phyloP scores from a whole-genome alignment of 53 echinoderm and acorn worm genomes.

The Echinometra lucunter region DNA sequence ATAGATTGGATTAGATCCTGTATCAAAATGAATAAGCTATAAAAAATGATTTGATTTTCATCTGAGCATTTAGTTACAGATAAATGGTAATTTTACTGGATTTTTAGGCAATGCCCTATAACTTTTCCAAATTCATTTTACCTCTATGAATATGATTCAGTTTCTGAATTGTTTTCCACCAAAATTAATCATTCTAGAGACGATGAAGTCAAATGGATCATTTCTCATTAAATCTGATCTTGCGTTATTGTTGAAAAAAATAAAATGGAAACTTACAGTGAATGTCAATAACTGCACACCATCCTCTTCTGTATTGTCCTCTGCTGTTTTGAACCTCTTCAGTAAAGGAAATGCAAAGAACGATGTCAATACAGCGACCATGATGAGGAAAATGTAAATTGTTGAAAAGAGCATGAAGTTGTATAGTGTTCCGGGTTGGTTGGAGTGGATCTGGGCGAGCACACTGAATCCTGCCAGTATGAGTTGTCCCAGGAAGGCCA shows the following conservation, averaged over 20 bases:
- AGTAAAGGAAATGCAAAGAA: slow-evolving; percentile 37
- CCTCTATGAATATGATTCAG: too few relatives aligned
- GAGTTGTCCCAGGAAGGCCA: slow-evolving; percentile 52
- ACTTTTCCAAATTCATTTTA: too few relatives aligned
- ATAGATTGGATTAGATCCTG: too few relatives aligned
- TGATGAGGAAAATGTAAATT: slow-evolving; percentile 49
- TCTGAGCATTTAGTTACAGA: too few relatives aligned
- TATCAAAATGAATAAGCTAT: too few relatives aligned
- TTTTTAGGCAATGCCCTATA: too few relatives aligned
- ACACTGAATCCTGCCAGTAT: slow-evolving; percentile 58
- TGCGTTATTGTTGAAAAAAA: neutral
- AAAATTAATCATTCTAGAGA: too few relatives aligned
- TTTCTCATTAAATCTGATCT: too few relatives aligned
- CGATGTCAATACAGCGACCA: neutral
- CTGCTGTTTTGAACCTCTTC: neutral
- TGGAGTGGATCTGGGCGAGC: slow-evolving; percentile 15
- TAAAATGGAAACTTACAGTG: neutral
- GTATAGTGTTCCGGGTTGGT: neutral
- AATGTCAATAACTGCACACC: neutral
- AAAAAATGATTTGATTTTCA: too few relatives aligned
- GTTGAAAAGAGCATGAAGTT: slow-evolving; percentile 51
- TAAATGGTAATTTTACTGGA: too few relatives aligned
- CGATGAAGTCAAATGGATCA: too few relatives aligned
- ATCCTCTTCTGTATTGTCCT: slow-evolving; percentile 3
- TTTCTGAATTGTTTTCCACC: too few relatives aligned